A percentile compares a stretch with the other conserved stretches of the same genome.
phyloP scores from a whole-genome alignment of 2,888 invertebrate species.

The Autographa pulchrina region DNA sequence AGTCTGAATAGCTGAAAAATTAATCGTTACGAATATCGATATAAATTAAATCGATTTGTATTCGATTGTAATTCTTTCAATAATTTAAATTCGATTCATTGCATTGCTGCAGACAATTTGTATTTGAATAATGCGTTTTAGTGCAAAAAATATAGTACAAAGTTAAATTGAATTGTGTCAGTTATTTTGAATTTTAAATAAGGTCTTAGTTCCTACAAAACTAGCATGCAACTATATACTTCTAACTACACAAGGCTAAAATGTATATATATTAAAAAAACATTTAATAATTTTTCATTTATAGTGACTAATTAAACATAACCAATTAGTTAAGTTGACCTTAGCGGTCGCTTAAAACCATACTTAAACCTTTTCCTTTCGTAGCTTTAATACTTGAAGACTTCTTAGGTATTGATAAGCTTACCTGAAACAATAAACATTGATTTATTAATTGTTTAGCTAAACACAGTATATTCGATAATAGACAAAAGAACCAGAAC shows the following conservation, averaged over 20 bases:
- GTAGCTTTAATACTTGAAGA: no score
- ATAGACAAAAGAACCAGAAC: no score
- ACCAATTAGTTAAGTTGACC: no score
- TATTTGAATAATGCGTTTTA: background rate
- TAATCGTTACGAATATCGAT: conserved; percentile 37
- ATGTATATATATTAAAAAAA: no score
- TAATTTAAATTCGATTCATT: conserved; percentile 1
- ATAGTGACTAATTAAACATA: no score
- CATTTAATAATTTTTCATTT: no score
- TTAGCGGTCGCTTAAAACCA: no score
- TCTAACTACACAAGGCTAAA: no score
- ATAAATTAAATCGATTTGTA: conserved; percentile 1
- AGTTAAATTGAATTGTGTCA: background rate
- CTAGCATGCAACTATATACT: no score
- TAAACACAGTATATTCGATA: background rate
- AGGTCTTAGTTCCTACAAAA: no score
- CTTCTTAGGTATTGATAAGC: background rate
- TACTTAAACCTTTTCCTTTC: no score
- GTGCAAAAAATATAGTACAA: background rate
- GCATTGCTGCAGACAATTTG: conserved; percentile 1
- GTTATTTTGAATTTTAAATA: background rate
- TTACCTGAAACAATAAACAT: background rate
- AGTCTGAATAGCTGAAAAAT: conserved; percentile 31
- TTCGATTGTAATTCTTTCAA: background rate
- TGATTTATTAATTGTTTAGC: background rate